Percentiles rank a stretch among this genome's conserved stretches.
phyloP scores from a whole-genome alignment of 2,113 vertebrate species.

The Larimichthys polyactis region DNA sequence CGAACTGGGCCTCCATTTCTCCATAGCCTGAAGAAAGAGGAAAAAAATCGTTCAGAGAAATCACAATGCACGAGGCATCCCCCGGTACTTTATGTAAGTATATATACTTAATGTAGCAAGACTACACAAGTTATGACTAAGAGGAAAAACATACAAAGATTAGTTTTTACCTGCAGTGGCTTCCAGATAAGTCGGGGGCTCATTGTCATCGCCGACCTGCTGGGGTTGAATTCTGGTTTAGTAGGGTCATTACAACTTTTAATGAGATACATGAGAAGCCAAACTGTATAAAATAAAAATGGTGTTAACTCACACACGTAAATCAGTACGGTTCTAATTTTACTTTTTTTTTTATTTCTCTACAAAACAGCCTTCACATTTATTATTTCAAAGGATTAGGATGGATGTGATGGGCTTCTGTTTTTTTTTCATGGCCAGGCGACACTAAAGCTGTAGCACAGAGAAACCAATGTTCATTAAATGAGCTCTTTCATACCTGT shows the following conservation, averaged over 20 bases:
- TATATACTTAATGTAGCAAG: no score
- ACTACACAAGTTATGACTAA: not conserved
- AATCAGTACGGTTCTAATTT: not conserved
- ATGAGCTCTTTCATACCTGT: not conserved
- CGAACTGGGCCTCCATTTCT: slow-evolving; percentile 89
- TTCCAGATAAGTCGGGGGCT: slow-evolving; percentile 86
- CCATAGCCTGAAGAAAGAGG: slow-evolving; percentile 77
- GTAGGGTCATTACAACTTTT: not conserved
- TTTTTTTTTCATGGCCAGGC: not conserved
- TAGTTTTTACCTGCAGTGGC: slow-evolving; percentile 87
- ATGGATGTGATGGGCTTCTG: slow-evolving; percentile 11
- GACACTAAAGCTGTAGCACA: not conserved
- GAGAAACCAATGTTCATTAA: not conserved
- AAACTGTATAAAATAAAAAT: not conserved
- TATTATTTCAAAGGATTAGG: slow-evolving; percentile 43
- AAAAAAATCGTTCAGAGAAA: not conserved
- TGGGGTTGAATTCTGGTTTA: slow-evolving; percentile 15
- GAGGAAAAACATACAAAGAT: not conserved
- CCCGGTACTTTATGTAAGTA: no score
- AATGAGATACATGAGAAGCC: not conserved
- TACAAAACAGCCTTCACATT: slow-evolving; percentile 35
- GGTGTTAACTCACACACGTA: not conserved
- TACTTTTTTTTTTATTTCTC: not conserved
- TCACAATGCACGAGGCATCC: not conserved
- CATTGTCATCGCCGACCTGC: slow-evolving; percentile 86